Percentiles rank a stretch among this genome's conserved stretches.
These are phyloP conservation scores for Temnothorax curvispinosus DNA, from an alignment of 1,140 invertebrate genomes.

Conservation along the genomic window DNA sequence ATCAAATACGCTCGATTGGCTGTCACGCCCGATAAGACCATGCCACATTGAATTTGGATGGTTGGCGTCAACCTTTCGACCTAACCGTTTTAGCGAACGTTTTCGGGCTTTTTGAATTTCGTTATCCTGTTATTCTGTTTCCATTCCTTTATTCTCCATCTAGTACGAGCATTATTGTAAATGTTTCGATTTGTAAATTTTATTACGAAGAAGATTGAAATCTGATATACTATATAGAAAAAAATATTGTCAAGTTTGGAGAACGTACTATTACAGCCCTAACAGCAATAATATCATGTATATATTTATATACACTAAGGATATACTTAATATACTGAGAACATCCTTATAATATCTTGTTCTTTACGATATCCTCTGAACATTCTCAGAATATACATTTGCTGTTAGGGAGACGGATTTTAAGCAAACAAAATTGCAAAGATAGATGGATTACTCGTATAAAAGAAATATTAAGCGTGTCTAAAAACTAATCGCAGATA, in stretches of 20 bases:
- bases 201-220: neutral
- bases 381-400: too few relatives aligned
- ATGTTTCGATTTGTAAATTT: slow-evolving; percentile 6
- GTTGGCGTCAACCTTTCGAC: slow-evolving; percentile 10
- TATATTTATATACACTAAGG: too few relatives aligned
- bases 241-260: neutral
- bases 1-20: slow-evolving; percentile 71
- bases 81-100: slow-evolving; percentile 6
- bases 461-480: neutral
- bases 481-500: neutral
- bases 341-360: too few relatives aligned
- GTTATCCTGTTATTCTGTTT: slow-evolving; percentile 25
- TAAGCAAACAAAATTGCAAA: neutral
- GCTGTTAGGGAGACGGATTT: too few relatives aligned
- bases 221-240: neutral
- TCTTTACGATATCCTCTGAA: too few relatives aligned
- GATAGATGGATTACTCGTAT: neutral
- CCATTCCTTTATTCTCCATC: neutral
- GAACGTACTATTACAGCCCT: too few relatives aligned
- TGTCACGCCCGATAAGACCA: slow-evolving; percentile 67
- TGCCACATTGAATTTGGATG: slow-evolving; percentile 66
- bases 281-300: too few relatives aligned
- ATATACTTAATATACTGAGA: too few relatives aligned
- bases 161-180: neutral
- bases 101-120: slow-evolving; percentile 61